phyloP scores from a whole-genome alignment of 2,113 vertebrate genomes.

The Engraulis encrasicolus region DNA sequence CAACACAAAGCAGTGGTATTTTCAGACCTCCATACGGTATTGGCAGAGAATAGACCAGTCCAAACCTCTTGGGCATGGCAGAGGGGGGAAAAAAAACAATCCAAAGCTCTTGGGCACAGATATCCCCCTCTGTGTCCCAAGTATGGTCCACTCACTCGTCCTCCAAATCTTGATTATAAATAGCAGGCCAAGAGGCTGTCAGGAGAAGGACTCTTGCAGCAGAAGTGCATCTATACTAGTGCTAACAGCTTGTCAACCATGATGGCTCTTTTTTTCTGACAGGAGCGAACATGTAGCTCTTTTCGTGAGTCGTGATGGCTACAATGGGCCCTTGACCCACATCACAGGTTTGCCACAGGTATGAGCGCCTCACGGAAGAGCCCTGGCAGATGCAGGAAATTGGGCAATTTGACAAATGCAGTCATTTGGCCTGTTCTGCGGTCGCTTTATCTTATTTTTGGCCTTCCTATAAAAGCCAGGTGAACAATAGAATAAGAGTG shows the following conservation, averaged over 20 bases:
- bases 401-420: conserved; percentile 15
- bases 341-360: not conserved
- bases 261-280: not conserved
- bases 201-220: not conserved
- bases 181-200: not conserved
- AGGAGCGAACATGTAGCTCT: not conserved
- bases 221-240: not conserved
- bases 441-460: not conserved
- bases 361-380: not conserved
- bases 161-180: not conserved
- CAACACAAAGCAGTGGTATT: not conserved
- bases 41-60: not conserved
- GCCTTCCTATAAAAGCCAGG: not conserved
- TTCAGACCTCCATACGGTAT: not conserved
- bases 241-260: not conserved
- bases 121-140: not conserved
- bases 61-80: not conserved
- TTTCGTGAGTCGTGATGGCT: not conserved
- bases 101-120: not conserved
- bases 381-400: not conserved
- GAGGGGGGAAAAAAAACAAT: too few species aligned
- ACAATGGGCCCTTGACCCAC: not conserved
- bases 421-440: not conserved
- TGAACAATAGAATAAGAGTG: too few species aligned
- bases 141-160: not conserved